Percentiles rank a stretch among this genome's conserved stretches.
Conservation (phyloP, 30 jellyfish, hydroid and myxozoan species). For the Aurelia aurita region DNA sequence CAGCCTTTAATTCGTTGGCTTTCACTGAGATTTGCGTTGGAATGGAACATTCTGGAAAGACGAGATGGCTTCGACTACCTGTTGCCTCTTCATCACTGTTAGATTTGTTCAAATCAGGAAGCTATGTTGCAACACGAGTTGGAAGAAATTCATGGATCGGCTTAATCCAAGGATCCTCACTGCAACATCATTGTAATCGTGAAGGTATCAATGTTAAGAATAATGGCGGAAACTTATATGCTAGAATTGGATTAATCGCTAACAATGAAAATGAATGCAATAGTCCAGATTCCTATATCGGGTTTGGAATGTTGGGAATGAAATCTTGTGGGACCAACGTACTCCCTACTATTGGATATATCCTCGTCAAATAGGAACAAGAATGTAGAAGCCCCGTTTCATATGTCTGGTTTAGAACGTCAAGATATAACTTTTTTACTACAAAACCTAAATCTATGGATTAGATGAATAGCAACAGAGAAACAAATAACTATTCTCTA, state of each 20-base stretch:
- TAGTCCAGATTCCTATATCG: background rate
- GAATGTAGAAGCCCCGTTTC: too few species aligned
- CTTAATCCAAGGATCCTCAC: background rate
- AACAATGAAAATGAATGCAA: background rate
- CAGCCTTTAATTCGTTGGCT: slow-evolving; percentile 14
- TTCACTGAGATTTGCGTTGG: slow-evolving; percentile 14
- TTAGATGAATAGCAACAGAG: too few species aligned
- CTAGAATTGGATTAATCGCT: background rate
- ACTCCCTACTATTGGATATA: too few species aligned
- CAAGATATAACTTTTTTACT: too few species aligned
- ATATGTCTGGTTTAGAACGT: too few species aligned
- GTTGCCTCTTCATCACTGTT: background rate
- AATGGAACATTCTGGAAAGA: background rate
- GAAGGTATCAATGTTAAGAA: background rate
- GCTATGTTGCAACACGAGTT: background rate
- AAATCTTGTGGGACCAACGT: background rate
- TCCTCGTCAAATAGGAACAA: too few species aligned
- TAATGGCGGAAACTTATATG: background rate
- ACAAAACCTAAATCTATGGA: too few species aligned
- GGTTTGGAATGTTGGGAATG: background rate
- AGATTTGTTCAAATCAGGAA: background rate
- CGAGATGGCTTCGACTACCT: slow-evolving; percentile 15
- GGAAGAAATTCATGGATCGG: background rate
- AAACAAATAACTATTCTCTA: too few species aligned
- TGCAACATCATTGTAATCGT: background rate